These are phyloP conservation scores for Tiphia femorata DNA, from an alignment of 2,888 invertebrate genomes.

Conservation along the genomic window DNA sequence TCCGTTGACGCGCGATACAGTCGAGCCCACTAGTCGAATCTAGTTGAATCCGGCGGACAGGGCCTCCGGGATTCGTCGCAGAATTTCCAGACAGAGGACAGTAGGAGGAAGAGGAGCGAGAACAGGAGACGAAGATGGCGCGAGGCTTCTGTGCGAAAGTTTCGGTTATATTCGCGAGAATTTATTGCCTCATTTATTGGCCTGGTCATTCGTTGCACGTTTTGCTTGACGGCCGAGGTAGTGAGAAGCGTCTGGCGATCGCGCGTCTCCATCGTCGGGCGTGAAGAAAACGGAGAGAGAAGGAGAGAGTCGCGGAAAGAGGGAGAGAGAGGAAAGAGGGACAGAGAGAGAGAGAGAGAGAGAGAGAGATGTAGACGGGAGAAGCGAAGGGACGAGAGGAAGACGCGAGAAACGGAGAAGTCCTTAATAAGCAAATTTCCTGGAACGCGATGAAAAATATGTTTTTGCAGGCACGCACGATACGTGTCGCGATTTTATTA, in stretches of 20 bases:
- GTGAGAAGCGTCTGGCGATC: conserved; percentile 38
- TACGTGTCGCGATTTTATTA: conserved; percentile 67
- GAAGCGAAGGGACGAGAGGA: conserved; percentile 11
- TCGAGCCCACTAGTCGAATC: no score
- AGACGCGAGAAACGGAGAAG: conserved; percentile 24
- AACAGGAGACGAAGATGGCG: conserved; percentile 12
- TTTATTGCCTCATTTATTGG: conserved; percentile 49
- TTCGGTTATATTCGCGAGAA: conserved; percentile 44
- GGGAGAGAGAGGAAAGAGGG: background rate
- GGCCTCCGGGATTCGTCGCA: background rate
- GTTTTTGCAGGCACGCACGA: conserved; percentile 63
- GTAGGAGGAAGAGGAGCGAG: background rate
- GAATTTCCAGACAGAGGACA: background rate
- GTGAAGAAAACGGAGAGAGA: background rate
- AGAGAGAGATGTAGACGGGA: background rate
- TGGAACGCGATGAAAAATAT: conserved; percentile 62
- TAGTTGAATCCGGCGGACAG: no score
- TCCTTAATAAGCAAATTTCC: conserved; percentile 61
- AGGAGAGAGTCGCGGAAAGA: background rate
- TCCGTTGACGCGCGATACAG: no score
- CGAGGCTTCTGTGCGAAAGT: conserved; percentile 37
- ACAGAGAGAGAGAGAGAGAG: conserved; percentile 1
- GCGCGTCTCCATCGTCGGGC: conserved; percentile 36
- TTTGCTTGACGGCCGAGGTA: conserved; percentile 45
- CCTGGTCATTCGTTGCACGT: conserved; percentile 61